Evolutionary conservation across 1,140 invertebrate genomes (phyloP), one percentile per base, ranked within the genome.

Genomic region (Bombyx mandarina): DNA sequence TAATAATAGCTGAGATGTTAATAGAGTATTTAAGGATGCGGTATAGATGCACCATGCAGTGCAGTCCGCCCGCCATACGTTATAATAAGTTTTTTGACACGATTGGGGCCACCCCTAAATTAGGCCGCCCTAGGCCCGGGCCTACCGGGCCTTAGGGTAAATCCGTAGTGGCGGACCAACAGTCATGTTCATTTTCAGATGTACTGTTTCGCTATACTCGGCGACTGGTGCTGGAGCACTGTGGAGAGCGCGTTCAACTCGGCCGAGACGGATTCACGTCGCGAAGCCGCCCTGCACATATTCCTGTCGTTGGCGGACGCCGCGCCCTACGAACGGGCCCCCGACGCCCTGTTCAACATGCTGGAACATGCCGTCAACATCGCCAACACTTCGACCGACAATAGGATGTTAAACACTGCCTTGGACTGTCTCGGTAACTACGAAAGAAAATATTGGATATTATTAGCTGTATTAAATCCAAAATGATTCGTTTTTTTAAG

Each of bases 161-260:
- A n/a, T n/a, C n/a, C n/a, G n/a, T n/a, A n/a, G n/a, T n/a, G n/a
- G n/a, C n/a, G n/a, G n/a, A n/a, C n/a, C n/a, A n/a, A n/a, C n/a
- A n/a, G n/a, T n/a, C n/a, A n/a, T n/a, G n/a, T n/a, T n/a, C n/a
- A n/a, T 48, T 6, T 26, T 8, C 67, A 93, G 92, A 92, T 94
- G 83, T 97, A 97, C 78, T 96, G 95, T 81, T 95, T 93, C 75
- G 92, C 91, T 67, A 91, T 97, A 1, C 81, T 97, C 2, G 90
- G 92, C 46, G 90, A 93, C 18, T 90, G 92, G 65, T 90, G 76
- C 55, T 84, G 79, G 79, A 47, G 95, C 61, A 69, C 96, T 8
- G 89, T 71, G 66, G 79, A 66, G 75, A 80, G 66, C 63, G 90
- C 69, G 71, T 86, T 54, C 43, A 52, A 55, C 6, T 55, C 46